These are phyloP conservation scores for Pseudanteris insignis DNA, from an alignment of 2,888 invertebrate genomes.

Conservation along the genomic window DNA sequence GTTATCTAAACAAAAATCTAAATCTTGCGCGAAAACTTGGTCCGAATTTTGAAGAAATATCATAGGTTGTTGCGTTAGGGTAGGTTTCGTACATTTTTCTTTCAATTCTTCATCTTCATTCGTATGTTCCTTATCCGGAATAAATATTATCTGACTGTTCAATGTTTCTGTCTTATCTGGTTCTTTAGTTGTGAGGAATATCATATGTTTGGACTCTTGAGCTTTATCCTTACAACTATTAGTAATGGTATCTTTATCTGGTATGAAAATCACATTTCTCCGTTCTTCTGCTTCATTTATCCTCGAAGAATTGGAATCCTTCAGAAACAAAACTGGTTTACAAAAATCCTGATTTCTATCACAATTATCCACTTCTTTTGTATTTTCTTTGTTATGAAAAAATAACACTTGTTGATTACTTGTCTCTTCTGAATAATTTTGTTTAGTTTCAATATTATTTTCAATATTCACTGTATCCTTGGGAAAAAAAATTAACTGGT, in stretches of 20 bases:
- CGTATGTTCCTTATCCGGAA: not conserved
- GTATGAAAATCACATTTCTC: slow-evolving; percentile 15
- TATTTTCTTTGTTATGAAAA: slow-evolving; percentile 9
- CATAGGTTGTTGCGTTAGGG: not conserved
- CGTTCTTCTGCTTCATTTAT: slow-evolving; percentile 12
- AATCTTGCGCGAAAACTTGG: slow-evolving; percentile 10
- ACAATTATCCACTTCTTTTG: not conserved
- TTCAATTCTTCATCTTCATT: not conserved
- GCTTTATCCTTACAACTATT: not conserved
- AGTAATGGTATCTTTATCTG: not conserved
- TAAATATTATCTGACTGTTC: slow-evolving; percentile 7
- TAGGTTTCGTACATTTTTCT: too few relatives aligned
- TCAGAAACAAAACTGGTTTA: slow-evolving; percentile 18
- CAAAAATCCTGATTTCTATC: slow-evolving; percentile 12
- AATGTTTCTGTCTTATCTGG: not conserved
- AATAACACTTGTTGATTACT: slow-evolving; percentile 19
- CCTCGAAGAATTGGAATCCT: slow-evolving; percentile 16
- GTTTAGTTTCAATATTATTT: not conserved
- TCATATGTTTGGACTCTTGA: slow-evolving; percentile 6
- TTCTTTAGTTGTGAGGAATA: slow-evolving; percentile 14
- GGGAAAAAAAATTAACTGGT: slow-evolving; percentile 14
- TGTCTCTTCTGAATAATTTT: not conserved
- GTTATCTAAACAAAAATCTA: slow-evolving; percentile 6
- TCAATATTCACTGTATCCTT: slow-evolving; percentile 1
- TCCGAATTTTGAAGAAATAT: slow-evolving; percentile 19